Percentiles rank a stretch among this genome's conserved stretches.
Evolutionary conservation across 2,113 vertebrate species (phyloP).

Genomic region (Choloepus hoffmanni): DNA sequence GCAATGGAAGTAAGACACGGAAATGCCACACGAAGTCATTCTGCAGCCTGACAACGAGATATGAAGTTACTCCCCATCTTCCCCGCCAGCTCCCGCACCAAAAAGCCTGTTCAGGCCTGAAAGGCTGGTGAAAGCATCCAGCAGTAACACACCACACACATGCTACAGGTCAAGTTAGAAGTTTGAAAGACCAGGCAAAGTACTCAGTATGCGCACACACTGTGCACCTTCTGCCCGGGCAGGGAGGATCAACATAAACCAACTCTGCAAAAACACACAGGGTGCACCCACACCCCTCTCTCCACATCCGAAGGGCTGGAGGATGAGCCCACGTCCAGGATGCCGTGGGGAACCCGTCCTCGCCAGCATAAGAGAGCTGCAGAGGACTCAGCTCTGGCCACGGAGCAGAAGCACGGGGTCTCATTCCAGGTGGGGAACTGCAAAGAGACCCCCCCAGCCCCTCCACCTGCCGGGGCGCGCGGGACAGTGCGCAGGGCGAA

Average conservation of each 20-base stretch:
- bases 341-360: not conserved
- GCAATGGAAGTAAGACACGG: not conserved
- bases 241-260: not conserved
- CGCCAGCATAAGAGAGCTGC: not conserved
- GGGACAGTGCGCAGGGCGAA: accelerated
- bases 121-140: not conserved
- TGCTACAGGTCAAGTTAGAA: not conserved
- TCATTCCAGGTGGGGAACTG: not conserved
- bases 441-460: not conserved
- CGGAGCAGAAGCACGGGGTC: not conserved
- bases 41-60: not conserved
- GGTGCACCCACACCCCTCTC: not conserved
- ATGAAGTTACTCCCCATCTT: not conserved
- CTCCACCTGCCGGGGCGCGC: not conserved
- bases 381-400: not conserved
- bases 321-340: not conserved
- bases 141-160: not conserved
- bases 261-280: not conserved
- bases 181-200: not conserved
- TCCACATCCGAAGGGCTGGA: not conserved
- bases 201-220: not conserved
- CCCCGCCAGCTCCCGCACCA: too few species aligned
- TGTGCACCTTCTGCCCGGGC: not conserved
- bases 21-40: not conserved
- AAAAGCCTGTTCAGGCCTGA: not conserved